Base-by-base conservation (phyloP, 2,888 invertebrate genomes). In the Leucozona laternaria region DNA sequence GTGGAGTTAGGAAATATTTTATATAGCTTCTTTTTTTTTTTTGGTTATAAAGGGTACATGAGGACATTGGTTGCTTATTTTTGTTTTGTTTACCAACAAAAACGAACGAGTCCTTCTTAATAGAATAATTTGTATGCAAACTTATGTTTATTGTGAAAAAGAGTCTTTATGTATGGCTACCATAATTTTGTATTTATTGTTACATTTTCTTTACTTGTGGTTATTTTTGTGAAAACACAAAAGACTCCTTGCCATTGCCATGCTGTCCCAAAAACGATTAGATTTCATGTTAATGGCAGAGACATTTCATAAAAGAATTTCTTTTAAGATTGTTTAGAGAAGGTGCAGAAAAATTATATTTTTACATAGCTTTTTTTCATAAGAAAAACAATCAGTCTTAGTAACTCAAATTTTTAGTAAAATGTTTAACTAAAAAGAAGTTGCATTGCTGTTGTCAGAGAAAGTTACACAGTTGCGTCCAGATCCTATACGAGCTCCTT, bases 71-170 rank as follows among this genome's bases (percentile, higher is more conserved):
- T 34, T 17, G 17, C 11, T 50, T 11, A 50, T 64, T 37, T 31
- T 20, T 58, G 2, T 57, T 31, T 48, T 48, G 8, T 43, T 64
- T 28, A 48, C 17, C 50, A 45, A 64, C 45, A n/a, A 66, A 50
- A 31, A 34, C 11, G 0, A 48, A 20, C n/a, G 50, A 68, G 34
- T 37, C 10, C 13, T 37, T 50, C n/a, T 53, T 68, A 53, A 68
- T 68, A 50, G 50, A 68, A 68, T 68, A 68, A 53, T 68, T 68
- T 68, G 68, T 68, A 68, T 68, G 68, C 68, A 68, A 53, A 53
- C 22, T 20, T 15, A 48, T 48, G 66, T 48, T 43, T 8, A 31
- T 28, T 66, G 66, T 48, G 28, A 13, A 17, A 17, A 4, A 31
- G 31, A 34, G 20, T 37, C 48, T 15, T 20, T 48, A 34, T 48